Evolutionary conservation across 1,140 invertebrate species (phyloP), one percentile per base, ranked within the genome.

Genomic region (Sminthurides bifidus): DNA sequence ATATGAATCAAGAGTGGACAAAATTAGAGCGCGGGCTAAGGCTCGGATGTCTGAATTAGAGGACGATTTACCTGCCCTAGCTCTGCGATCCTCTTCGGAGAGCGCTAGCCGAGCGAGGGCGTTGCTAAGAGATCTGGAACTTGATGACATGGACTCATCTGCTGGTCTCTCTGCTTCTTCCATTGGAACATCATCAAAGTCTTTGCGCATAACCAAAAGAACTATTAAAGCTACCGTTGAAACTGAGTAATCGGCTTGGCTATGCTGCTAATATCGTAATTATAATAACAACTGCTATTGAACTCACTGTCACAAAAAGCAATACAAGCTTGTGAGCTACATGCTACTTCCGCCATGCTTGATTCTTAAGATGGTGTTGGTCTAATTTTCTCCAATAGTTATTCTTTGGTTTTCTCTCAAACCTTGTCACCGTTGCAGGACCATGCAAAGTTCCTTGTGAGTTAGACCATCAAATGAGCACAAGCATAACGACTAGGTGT

Each of bases 191-290:
- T 12, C 48, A 29, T 41, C 49, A 27, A 52, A 30, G 30, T 37
- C 57, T 54, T 21, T 54, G 2, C 12, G 15, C 1, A 43, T 59
- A 4, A 37, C 51, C 3, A 59, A 59, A 40, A 21, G 57, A 29
- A 49, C 51, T 30, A 37, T 59, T 1, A 52, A 27, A 35, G n/a
- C 56, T 40, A 53, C 56, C 19, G 35, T 40, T 24, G 56, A 58
- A 6, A 10, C 41, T 10, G 41, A 43, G 8, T 43, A 43, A 23
- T 35, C n/a, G n/a, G n/a, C n/a, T n/a, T n/a, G n/a, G n/a, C n/a
- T n/a, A n/a, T n/a, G n/a, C n/a, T n/a, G n/a, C n/a, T n/a, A n/a
- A n/a, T n/a, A n/a, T n/a, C n/a, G n/a, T n/a, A n/a, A n/a, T n/a
- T n/a, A n/a, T n/a, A n/a, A n/a, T n/a, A n/a, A n/a, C n/a, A n/a